phyloP scores from a whole-genome alignment of 2,797 vertebrate genomes.

The Sebastes taczanowskii region DNA sequence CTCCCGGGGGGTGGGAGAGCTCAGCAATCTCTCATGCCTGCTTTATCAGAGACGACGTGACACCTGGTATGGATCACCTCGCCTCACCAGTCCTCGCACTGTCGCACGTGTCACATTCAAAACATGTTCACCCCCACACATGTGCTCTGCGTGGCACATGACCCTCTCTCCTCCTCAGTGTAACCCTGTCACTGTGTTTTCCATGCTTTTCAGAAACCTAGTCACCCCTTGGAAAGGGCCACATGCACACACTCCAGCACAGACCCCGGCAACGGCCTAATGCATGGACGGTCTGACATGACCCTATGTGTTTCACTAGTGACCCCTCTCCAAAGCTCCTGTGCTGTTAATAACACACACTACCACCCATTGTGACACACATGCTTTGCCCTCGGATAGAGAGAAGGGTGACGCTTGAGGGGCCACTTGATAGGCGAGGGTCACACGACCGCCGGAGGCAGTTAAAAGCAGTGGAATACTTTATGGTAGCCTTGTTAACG shows the following conservation, averaged over 20 bases:
- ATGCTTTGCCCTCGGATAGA: constrained; percentile 18
- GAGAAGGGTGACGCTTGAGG: not conserved
- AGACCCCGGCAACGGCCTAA: constrained; percentile 30
- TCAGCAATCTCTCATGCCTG: constrained; percentile 43
- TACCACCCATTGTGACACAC: constrained; percentile 43
- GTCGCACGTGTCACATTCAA: not conserved
- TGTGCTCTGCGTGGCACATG: constrained; percentile 26
- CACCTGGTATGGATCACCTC: constrained; percentile 54
- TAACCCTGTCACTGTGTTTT: constrained; percentile 57
- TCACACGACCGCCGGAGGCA: not conserved
- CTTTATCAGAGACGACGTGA: constrained; percentile 37
- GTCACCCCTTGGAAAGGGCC: constrained; percentile 60
- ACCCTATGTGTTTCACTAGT: constrained; percentile 55
- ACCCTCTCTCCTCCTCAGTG: constrained; percentile 27
- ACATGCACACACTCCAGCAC: not conserved
- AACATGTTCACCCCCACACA: constrained; percentile 27
- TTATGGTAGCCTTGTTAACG: not conserved
- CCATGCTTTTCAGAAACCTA: constrained; percentile 61
- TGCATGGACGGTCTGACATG: constrained; percentile 57
- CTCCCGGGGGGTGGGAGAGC: constrained; percentile 32
- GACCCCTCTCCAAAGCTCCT: constrained; percentile 53
- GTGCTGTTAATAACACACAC: constrained; percentile 56
- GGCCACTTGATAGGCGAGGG: not conserved
- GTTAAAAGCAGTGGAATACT: not conserved
- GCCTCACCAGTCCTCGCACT: constrained; percentile 7